Evolutionary conservation across 2,113 vertebrate species (phyloP), one percentile per base, ranked within the genome.

Genomic region (Phalacrocorax pelagicus): DNA sequence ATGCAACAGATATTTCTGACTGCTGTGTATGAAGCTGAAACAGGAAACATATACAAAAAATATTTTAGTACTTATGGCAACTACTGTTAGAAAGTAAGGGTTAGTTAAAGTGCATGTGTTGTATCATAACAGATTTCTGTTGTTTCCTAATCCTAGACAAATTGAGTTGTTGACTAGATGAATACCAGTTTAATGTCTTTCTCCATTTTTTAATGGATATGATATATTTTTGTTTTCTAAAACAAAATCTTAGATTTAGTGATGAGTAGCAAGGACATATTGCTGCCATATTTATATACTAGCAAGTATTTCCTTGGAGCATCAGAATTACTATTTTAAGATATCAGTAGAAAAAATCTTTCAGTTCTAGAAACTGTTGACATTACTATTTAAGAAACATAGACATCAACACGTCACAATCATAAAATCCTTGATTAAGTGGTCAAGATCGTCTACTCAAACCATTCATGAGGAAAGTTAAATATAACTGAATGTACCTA

Each of bases 351-450:
- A 84, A 94, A 14, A 94, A 95, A 88, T 51, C 14, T 5, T 38
- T 40, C 58, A 32, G 49, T 87, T 92, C 47, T 62, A 73, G 71
- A 92, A 74, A 79, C 54, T 62, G 16, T 46, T 5, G 0, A 73
- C 30, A 71, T 74, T 47, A 75, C 72, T 75, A 71, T 94, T 90
- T 90, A 82, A 93, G 61, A 92, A 90, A 88, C 15, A 46, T 54
- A 77, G 77, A n/a, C 36, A 93, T 54, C 23, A 51, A 52, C 44
- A 61, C 23, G 61, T 73, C 71, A 92, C 63, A 90, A 57, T 49
- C 36, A 42, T 47, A 90, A 93, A 82, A 79, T 81, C 52, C 47
- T 87, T 84, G 42, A 81, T 91, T 84, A 96, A 91, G 81, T 91
- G 61, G 61, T 92, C 61, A 94, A 15, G 24, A 92, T 74, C 38